Evolutionary conservation across 1,140 invertebrate genomes (phyloP), one percentile per base, ranked within the genome.

Genomic region (Drosophila pseudoobscura): DNA sequence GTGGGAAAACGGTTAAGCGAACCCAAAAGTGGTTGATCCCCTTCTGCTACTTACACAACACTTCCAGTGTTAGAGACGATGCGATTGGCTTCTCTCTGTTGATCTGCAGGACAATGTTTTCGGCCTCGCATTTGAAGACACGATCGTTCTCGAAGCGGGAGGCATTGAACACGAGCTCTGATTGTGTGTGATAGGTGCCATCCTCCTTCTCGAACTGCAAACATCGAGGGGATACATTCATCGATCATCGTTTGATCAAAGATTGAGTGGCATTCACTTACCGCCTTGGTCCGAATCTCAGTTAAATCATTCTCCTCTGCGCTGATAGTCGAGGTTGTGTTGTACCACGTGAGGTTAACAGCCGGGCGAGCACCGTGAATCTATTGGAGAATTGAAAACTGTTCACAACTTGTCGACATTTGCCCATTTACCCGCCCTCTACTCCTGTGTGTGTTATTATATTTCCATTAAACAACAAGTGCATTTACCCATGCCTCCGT

Each of bases 301-400:
- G 77, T 90, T 4, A 90, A 13, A 20, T 88, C 77, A 51, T 90
- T 85, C 45, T 90, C 84, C 41, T 93, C 92, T 3, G 93, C 91
- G 22, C 91, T 90, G 24, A 96, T 93, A 11, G 93, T 88, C n/a
- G 94, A 83, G 0, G 96, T 95, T 8, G 94, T 94, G 83, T 97
- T 97, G 92, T 94, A 96, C 97, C 97, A 98, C 35, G 95, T 95
- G 45, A 97, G 93, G 76, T 94, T 95, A 2, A 97, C 97, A 0
- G 96, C 94, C 1, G 97, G 97, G 45, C 95, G 93, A 1, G 96
- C 96, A 0, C 96, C 96, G 41, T 93, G 93, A 1, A 96, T 94
- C 60, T 91, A 39, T 54, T 7, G 20, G 35, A 13, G 24, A 1
- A 60, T 26, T 6, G 5, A 24, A 17, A 31, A 43, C 45, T 31